Conservation (phyloP, 1,140 invertebrate genomes). For the Lucilia cuprina region DNA sequence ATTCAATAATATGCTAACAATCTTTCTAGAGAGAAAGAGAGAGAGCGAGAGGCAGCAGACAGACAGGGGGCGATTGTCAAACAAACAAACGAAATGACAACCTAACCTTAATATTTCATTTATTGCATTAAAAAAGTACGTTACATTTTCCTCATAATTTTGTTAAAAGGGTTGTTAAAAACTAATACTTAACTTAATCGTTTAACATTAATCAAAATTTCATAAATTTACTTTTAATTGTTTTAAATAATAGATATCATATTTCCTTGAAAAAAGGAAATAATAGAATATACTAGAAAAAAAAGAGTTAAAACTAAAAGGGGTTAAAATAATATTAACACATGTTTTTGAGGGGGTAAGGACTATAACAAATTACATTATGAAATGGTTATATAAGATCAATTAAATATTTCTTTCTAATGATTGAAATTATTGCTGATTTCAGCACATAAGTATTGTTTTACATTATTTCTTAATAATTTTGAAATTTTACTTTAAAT, state of each 20-base stretch:
- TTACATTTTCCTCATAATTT: neutral
- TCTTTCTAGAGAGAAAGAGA: no score
- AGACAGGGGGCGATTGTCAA: neutral
- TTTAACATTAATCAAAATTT: neutral
- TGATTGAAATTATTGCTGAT: no score
- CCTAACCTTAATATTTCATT: neutral
- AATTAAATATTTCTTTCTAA: no score
- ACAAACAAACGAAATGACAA: neutral
- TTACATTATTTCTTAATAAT: no score
- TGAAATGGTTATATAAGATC: no score
- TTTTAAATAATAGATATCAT: neutral
- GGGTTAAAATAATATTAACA: no score
- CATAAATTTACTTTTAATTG: neutral
- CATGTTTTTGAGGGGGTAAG: no score
- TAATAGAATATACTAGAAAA: no score
- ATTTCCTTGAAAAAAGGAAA: neutral
- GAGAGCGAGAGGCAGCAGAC: neutral
- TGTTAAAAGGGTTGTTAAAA: neutral
- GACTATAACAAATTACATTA: no score
- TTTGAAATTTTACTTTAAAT: no score
- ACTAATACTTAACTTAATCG: neutral
- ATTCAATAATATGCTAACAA: neutral
- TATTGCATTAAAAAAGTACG: neutral
- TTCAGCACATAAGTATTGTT: no score
- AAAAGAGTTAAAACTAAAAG: no score